Evolutionary conservation across 2,797 vertebrate species (phyloP), one percentile per base, ranked within the genome.

Genomic region (Betta splendens): DNA sequence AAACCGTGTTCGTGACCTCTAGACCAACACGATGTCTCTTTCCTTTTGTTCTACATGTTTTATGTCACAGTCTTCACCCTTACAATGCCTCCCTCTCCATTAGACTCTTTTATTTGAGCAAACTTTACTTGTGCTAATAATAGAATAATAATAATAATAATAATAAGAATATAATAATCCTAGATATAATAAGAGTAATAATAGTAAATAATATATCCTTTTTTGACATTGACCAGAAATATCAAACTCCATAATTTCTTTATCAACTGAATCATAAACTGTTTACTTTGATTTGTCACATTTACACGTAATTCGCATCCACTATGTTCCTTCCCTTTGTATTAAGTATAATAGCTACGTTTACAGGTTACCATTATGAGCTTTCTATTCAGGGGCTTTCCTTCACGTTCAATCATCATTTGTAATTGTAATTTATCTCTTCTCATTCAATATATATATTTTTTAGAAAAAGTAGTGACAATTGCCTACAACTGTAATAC

Each of bases 391-490:
- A 12, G 15, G 18, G 12, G 21, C 10, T 71, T 35, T 5, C n/a
- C 8, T 67, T 81, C 62, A 75, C 64, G 74, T 78, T 72, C 64
- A 69, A 75, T n/a, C n/a, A 66, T 36, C 58, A 37, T 51, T 52
- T 10, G n/a, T n/a, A n/a, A n/a, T n/a, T n/a, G n/a, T n/a, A n/a
- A n/a, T n/a, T 25, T 18, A 6, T 64, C 48, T 43, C 17, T 56
- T 48, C 25, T 56, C 26, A 42, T 73, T 69, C 42, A 25, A n/a
- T n/a, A n/a, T n/a, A n/a, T n/a, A n/a, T n/a, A n/a, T n/a, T n/a
- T n/a, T n/a, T n/a, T n/a, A n/a, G n/a, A n/a, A n/a, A n/a, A n/a
- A 64, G 21, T 31, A 7, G 12, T 28, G 33, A 77, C 42, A 70
- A 72, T 42, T 51, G 37, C 68, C 53, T 68, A 62, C 56, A 36